Evolutionary conservation across 2,113 vertebrate genomes (phyloP), one percentile per base, ranked within the genome.

Genomic region (Hippopotamus amphibius): DNA sequence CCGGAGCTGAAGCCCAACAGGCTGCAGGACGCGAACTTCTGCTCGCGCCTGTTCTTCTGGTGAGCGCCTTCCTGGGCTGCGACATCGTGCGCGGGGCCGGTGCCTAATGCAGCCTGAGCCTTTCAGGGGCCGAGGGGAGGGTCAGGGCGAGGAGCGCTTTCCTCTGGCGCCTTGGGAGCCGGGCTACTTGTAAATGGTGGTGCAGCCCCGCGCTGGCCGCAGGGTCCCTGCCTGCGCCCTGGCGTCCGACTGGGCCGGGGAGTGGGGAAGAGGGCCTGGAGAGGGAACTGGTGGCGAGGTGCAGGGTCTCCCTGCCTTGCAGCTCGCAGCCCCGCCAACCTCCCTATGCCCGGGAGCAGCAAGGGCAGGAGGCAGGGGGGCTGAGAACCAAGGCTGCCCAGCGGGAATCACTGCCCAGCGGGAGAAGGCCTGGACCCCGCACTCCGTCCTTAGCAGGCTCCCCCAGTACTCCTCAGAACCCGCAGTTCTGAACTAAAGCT

Each of bases 1-100:
- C 43, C 95, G 48, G 92, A 95, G 48, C 92, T 87, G 82, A 99
- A 98, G 65, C 95, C 98, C 61, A 99, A 98, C 96, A 98, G 98
- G 77, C 96, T 98, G 98, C 95, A 85, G 96, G 94, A 94, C 37
- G 98, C 99, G 55, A 98, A 98, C 97, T 69, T 99, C 87, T 98
- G 98, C 98, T 99, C 98, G 33, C 98, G 98, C 66, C 82, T 99
- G 19, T 98, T 99, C 79, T 99, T 98, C 96, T 99, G 98, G 99
- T 99, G 98, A 99, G 99, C 68, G 57, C 33, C 63, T 28, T 11
- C 66, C 71, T 3, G 11, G 37, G 37, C 37, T 37, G 37, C 37
- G 37, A 37, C 80, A 9, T 10, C 69, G 11, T 3, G 33, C 26
- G 22, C 37, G 0, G 79, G 37, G 50, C 24, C 28, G 19, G 55